These are phyloP conservation scores for Syngnathus floridae DNA, from an alignment of 2,113 vertebrate genomes.

Conservation along the genomic window DNA sequence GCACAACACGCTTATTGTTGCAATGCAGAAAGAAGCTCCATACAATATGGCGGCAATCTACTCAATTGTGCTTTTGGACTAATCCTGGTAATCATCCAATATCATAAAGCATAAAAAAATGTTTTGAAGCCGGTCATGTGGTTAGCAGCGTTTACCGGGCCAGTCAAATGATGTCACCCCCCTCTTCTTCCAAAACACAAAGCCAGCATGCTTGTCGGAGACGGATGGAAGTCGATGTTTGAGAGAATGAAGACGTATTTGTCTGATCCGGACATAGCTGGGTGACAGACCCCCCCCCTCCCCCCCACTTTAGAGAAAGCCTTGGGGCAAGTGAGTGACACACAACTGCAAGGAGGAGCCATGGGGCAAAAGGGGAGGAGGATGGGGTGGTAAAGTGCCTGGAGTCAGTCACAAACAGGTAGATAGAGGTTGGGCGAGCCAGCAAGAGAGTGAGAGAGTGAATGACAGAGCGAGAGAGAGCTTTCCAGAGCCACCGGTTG, in stretches of 20 bases:
- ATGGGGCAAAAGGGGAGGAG: constrained; percentile 45
- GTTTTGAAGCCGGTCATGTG: background rate
- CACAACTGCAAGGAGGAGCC: constrained; percentile 55
- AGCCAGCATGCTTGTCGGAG: constrained; percentile 19
- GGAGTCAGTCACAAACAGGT: constrained; percentile 40
- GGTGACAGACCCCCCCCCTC: constrained; percentile 44
- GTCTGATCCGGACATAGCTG: constrained; percentile 65
- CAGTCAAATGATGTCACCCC: constrained; percentile 15
- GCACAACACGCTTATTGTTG: constrained; percentile 1
- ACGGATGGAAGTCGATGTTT: constrained; percentile 29
- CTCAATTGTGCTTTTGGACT: no score
- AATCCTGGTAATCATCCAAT: background rate
- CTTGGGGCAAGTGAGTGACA: constrained; percentile 39
- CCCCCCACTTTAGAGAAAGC: constrained; percentile 36
- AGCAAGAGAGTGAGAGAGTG: constrained; percentile 20
- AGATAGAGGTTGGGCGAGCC: constrained; percentile 41
- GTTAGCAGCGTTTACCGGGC: no score
- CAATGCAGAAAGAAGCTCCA: background rate
- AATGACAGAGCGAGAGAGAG: constrained; percentile 8
- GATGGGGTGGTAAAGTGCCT: constrained; percentile 9
- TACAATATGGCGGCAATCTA: background rate
- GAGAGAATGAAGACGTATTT: constrained; percentile 51
- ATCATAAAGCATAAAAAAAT: background rate
- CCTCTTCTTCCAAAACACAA: constrained; percentile 14
- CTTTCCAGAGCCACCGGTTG: constrained; percentile 41